Evolutionary conservation across 2,113 vertebrate species (phyloP).

Genomic region (Clarias macrocephalus): DNA sequence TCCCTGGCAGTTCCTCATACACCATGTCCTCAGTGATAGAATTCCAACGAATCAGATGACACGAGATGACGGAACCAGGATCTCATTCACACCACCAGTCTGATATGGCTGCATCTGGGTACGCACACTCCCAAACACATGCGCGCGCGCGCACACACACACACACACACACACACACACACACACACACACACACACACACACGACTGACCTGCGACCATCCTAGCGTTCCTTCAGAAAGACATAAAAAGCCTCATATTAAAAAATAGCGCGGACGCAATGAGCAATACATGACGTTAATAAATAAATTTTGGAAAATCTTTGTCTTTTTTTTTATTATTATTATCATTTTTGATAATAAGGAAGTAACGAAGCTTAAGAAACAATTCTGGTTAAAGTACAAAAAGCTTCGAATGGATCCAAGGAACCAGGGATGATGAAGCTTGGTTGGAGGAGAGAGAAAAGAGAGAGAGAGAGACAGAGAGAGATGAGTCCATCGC

Average conservation of each 20-base stretch:
- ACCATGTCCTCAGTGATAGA: constrained; percentile 47
- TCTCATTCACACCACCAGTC: constrained; percentile 36
- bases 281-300: not conserved
- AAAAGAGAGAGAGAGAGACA: not conserved
- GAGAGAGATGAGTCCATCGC: not conserved
- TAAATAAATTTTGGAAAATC: not conserved
- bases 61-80: constrained; percentile 25
- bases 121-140: constrained; percentile 4
- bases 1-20: constrained; percentile 37
- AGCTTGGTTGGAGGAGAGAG: not conserved
- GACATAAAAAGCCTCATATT: not conserved
- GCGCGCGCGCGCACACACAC: constrained; percentile 17
- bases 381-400: not conserved
- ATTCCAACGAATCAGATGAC: constrained; percentile 47
- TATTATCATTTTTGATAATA: not conserved
- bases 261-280: not conserved
- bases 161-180: not conserved
- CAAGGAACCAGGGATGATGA: not conserved
- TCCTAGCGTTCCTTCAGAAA: not conserved
- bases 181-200: constrained; percentile 10
- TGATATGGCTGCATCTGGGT: constrained; percentile 29
- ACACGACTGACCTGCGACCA: not conserved
- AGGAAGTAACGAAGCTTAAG: not conserved
- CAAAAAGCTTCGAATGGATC: not conserved
- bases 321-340: not conserved